Base-by-base conservation (phyloP, 2,797 vertebrate species). In the Spinus olivaceus region DNA sequence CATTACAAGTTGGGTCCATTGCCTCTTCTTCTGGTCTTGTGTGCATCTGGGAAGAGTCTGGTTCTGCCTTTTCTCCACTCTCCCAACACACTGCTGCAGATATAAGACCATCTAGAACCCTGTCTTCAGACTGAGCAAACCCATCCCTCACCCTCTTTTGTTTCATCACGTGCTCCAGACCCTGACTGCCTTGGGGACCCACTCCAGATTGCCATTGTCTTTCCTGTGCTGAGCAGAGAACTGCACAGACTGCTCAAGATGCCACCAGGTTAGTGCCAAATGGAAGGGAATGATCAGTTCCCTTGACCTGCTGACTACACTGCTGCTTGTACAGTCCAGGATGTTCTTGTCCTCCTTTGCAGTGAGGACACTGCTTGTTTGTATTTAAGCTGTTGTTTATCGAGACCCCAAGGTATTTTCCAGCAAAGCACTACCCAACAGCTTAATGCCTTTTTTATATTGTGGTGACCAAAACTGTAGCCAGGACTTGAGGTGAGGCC, bases 71-170 rank as follows among this genome's bases (percentile, higher is more conserved):
- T 76, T 53, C 53, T 50, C 30, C 2, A 6, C 6, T 19, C 22
- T 79, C 64, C 27, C 39, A 81, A 28, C 3, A 77, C 30, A 51
- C 25, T 81, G 27, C 21, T 72, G 47, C 15, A 81, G 50, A 72
- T 35, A 1, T 13, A 71, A 56, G n/a, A 53, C 1, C 4, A 7
- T 8, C 8, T 1, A 1, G 30, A 70, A 61, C 18, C 5, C 12
- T 64, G 37, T 28, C 42, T 33, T 81, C 47, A 66, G 35, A 66
- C 13, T 70, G 65, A 78, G 77, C 19, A 91, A 86, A 81, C 6
- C 10, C 66, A 76, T 39, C 12, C 28, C 35, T 59, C 35, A 25
- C 1, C 5, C 24, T 54, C 35, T 54, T 53, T 59, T 54, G 50
- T 24, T 69, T 30, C 10, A 41, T 27, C 18, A 67, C 5, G 4